These are phyloP conservation scores for Riparia riparia DNA, from an alignment of 2,113 vertebrate genomes.

Conservation along the genomic window DNA sequence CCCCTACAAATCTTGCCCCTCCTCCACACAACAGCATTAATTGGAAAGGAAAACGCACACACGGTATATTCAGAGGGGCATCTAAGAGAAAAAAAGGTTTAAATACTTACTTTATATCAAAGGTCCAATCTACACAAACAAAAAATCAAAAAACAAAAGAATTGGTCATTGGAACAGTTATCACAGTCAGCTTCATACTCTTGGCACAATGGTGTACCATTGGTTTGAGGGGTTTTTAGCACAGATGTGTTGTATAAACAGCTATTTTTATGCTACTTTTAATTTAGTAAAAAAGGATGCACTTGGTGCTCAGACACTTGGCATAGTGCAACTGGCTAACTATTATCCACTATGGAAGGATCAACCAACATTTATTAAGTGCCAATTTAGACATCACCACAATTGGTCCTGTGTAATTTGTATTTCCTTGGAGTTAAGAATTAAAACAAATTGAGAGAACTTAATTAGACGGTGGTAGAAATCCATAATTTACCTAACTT, in stretches of 20 bases:
- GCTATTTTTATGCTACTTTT: background rate
- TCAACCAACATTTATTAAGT: background rate
- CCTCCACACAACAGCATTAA: background rate
- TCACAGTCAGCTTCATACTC: background rate
- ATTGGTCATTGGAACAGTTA: background rate
- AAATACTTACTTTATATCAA: background rate
- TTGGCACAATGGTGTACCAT: background rate
- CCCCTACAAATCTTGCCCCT: background rate
- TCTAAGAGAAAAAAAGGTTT: background rate
- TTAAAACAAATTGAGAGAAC: background rate
- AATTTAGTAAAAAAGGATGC: background rate
- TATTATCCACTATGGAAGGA: background rate
- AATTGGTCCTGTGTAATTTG: background rate
- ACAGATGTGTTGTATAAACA: background rate
- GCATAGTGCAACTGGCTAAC: background rate
- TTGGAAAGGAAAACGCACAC: background rate
- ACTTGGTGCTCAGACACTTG: background rate
- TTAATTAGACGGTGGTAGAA: background rate
- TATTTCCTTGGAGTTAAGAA: background rate
- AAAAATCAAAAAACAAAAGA: background rate
- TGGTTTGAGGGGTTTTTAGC: background rate
- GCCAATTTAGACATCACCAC: background rate
- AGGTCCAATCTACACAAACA: background rate
- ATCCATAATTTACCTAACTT: background rate
- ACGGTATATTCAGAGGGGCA: background rate